phyloP scores from a whole-genome alignment of 2,113 vertebrate species.

The Clarias batrachus region DNA sequence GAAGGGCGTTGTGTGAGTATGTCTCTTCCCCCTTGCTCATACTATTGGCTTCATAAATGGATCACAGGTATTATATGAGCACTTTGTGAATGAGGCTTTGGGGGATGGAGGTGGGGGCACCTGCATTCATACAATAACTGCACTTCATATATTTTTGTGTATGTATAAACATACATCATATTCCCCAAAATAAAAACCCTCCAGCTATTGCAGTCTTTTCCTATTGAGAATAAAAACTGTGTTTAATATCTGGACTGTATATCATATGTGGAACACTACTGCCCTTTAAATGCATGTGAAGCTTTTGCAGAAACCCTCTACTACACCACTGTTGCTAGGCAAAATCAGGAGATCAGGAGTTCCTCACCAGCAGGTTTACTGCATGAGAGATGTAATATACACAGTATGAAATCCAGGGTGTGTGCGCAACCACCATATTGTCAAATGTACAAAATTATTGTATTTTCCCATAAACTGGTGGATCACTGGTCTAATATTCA shows the following conservation, averaged over 20 bases:
- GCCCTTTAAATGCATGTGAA: constrained; percentile 42
- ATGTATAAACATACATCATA: background rate
- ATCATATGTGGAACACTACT: background rate
- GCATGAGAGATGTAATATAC: background rate
- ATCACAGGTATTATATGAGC: constrained; percentile 68
- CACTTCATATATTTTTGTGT: constrained; percentile 49
- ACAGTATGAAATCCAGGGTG: background rate
- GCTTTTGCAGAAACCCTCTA: constrained; percentile 26
- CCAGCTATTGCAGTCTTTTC: background rate
- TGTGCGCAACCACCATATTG: background rate
- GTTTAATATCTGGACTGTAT: background rate
- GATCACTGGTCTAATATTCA: background rate
- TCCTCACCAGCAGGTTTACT: constrained; percentile 40
- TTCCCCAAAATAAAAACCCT: background rate
- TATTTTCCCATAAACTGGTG: background rate
- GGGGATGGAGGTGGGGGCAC: constrained; percentile 31
- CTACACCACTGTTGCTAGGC: constrained; percentile 50
- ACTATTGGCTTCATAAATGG: constrained; percentile 65
- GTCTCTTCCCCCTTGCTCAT: constrained; percentile 49
- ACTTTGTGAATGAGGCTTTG: constrained; percentile 69
- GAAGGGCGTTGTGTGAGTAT: constrained; percentile 68
- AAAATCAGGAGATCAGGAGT: constrained; percentile 32
- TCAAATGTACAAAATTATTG: background rate
- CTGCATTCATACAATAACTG: constrained; percentile 63
- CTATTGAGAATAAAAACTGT: background rate